A percentile compares a stretch with the other conserved stretches of the same genome.
These are phyloP conservation scores for Agrilus planipennis DNA, from an alignment of 1,140 invertebrate genomes.

Conservation along the genomic window DNA sequence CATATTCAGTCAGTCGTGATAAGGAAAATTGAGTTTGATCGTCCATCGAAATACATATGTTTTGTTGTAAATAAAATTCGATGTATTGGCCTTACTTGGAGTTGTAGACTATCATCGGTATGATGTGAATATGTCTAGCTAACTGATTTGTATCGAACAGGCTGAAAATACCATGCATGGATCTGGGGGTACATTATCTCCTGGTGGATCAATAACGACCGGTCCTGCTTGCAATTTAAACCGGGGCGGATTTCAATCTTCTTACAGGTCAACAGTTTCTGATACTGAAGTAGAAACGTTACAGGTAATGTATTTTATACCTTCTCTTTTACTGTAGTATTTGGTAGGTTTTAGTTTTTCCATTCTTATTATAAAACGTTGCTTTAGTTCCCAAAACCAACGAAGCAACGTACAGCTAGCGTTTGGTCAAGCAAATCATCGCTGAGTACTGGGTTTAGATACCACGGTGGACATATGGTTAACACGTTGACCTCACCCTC, in stretches of 20 bases:
- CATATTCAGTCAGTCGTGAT: too few species aligned
- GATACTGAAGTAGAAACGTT: constrained; percentile 85
- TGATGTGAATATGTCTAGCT: constrained; percentile 22
- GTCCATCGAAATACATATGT: too few species aligned
- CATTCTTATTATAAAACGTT: constrained; percentile 1
- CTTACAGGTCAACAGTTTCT: constrained; percentile 78
- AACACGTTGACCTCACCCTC: constrained; percentile 70
- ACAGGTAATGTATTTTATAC: too few species aligned
- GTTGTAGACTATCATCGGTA: too few species aligned
- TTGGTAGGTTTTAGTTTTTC: too few species aligned
- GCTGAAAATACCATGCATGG: constrained; percentile 48
- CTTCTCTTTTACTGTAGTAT: too few species aligned
- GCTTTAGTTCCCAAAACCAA: constrained; percentile 47
- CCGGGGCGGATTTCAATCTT: constrained; percentile 44
- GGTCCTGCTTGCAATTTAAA: constrained; percentile 53
- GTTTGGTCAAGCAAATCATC: constrained; percentile 90
- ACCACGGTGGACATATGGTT: constrained; percentile 78
- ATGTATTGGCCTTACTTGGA: too few species aligned
- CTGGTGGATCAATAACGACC: constrained; percentile 67
- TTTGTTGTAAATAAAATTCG: too few species aligned
- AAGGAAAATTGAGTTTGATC: too few species aligned
- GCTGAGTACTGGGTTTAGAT: constrained; percentile 74
- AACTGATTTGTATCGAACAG: too few species aligned
- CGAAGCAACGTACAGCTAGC: constrained; percentile 71
- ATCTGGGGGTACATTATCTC: constrained; percentile 42